These are phyloP conservation scores for Troides helena DNA, from an alignment of 2,888 invertebrate species.

Conservation along the genomic window DNA sequence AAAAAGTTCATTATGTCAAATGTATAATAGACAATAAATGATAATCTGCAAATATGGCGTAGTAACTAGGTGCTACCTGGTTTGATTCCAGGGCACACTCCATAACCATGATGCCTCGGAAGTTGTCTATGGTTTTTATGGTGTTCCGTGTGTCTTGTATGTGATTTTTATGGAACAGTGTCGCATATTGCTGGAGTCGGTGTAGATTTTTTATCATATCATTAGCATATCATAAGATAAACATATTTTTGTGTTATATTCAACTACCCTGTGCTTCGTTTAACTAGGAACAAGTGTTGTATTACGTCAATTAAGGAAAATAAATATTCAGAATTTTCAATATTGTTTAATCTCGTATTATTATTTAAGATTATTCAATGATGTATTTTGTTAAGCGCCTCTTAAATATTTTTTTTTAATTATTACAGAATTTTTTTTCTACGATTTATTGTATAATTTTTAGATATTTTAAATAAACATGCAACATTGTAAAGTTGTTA, in stretches of 20 bases:
- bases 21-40: conserved; percentile 2
- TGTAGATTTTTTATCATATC: conserved; percentile 79
- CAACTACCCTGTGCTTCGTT: conserved; percentile 44
- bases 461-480: background rate
- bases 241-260: conserved; percentile 49
- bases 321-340: conserved; percentile 1
- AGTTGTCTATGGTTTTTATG: background rate
- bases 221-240: conserved; percentile 75
- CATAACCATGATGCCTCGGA: background rate
- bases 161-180: conserved; percentile 40
- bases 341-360: conserved; percentile 1
- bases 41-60: background rate
- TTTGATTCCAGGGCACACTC: background rate
- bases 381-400: background rate
- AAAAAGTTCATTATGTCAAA: background rate
- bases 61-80: too few relatives aligned
- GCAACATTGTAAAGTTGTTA: background rate
- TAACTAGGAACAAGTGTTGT: background rate
- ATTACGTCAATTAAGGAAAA: conserved; percentile 4
- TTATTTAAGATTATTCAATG: conserved; percentile 3
- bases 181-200: conserved; percentile 67
- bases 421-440: background rate
- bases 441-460: background rate
- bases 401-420: background rate
- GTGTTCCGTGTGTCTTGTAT: conserved; percentile 37